phyloP scores from a whole-genome alignment of 2,797 vertebrate species.

The Pipistrellus nathusii region DNA sequence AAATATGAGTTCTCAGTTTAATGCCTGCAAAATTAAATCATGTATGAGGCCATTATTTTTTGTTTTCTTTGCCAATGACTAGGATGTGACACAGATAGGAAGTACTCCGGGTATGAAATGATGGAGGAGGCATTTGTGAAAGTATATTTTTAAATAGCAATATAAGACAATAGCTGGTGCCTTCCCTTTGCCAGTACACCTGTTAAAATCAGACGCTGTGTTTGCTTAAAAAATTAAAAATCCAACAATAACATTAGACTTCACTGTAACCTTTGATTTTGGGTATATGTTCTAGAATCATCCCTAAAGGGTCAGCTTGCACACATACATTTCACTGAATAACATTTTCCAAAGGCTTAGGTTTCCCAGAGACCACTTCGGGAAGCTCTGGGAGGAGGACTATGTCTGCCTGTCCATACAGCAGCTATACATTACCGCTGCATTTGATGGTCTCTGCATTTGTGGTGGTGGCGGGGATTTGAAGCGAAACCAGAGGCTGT shows the following conservation, averaged over 20 bases:
- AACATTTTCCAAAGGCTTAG: slow-evolving; percentile 80
- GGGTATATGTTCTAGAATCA: slow-evolving; percentile 78
- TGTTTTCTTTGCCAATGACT: slow-evolving; percentile 29
- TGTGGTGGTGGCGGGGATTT: slow-evolving; percentile 77
- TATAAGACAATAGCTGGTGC: neutral
- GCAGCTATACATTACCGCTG: slow-evolving; percentile 83
- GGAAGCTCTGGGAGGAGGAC: slow-evolving; percentile 78
- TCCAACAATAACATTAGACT: slow-evolving; percentile 73
- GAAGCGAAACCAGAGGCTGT: slow-evolving; percentile 76
- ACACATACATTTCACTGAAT: slow-evolving; percentile 68
- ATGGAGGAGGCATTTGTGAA: slow-evolving; percentile 28
- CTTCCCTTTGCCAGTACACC: slow-evolving; percentile 21
- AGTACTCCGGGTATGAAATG: neutral
- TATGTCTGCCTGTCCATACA: slow-evolving; percentile 81
- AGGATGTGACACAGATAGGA: neutral
- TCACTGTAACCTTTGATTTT: slow-evolving; percentile 60
- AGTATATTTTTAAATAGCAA: slow-evolving; percentile 76
- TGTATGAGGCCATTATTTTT: neutral
- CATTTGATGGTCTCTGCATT: slow-evolving; percentile 80
- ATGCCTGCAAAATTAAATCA: slow-evolving; percentile 13
- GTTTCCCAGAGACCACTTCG: slow-evolving; percentile 80
- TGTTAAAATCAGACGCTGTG: slow-evolving; percentile 75
- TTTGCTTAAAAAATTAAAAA: slow-evolving; percentile 31
- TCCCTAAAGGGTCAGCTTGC: slow-evolving; percentile 74
- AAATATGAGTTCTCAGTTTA: neutral